Conservation (phyloP, 2,888 invertebrate species). For the Elegia similella region DNA sequence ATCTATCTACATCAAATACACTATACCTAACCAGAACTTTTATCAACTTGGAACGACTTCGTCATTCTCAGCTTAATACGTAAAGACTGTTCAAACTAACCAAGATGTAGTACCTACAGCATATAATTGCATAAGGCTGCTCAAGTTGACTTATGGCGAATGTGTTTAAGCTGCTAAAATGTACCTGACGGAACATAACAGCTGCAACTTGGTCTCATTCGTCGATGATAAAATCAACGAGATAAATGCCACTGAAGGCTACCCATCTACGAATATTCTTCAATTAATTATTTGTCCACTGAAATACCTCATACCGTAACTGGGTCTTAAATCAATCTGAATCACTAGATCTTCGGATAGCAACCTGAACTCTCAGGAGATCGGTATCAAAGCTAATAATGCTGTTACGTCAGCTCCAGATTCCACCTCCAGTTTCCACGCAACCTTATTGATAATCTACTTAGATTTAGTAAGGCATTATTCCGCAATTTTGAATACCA, state of each 20-base stretch:
- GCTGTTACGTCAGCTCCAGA: constrained; percentile 25
- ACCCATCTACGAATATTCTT: neutral
- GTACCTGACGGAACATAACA: too few relatives aligned
- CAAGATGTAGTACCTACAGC: too few relatives aligned
- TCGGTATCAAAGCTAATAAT: neutral
- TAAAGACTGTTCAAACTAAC: too few relatives aligned
- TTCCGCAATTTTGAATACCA: neutral
- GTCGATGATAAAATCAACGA: too few relatives aligned
- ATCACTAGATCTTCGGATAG: constrained; percentile 8
- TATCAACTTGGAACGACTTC: too few relatives aligned
- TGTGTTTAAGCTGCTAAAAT: too few relatives aligned
- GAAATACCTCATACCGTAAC: neutral
- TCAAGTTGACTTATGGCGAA: too few relatives aligned
- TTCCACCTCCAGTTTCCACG: constrained; percentile 1
- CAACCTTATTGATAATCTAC: constrained; percentile 11
- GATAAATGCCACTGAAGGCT: neutral
- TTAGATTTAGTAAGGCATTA: neutral
- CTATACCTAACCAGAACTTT: too few relatives aligned
- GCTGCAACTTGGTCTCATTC: too few relatives aligned
- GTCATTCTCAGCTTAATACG: too few relatives aligned
- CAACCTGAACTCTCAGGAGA: neutral
- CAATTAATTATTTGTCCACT: neutral
- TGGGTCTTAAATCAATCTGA: neutral
- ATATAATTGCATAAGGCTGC: too few relatives aligned
- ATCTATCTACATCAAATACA: too few relatives aligned